Evolutionary conservation across 2,113 vertebrate genomes (phyloP).

Genomic region (Gymnarchus niloticus): DNA sequence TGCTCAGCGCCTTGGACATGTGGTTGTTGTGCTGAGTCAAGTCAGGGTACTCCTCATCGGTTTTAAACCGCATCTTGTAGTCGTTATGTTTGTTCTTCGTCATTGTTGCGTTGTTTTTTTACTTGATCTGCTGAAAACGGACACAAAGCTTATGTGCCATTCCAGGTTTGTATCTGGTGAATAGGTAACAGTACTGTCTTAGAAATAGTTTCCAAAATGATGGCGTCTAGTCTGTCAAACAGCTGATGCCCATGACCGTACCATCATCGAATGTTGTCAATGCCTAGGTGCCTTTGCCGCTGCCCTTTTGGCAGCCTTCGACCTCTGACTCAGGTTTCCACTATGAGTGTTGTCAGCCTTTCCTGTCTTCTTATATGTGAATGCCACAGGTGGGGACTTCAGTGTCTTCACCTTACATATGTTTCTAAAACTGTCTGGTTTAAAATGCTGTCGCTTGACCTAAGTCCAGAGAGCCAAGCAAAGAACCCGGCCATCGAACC

Average conservation of each 20-base stretch:
- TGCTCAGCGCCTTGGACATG: conserved; percentile 81
- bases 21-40: conserved; percentile 84
- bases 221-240: background rate
- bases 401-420: background rate
- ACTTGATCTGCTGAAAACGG: conserved; percentile 44
- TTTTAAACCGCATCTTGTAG: conserved; percentile 73
- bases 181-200: background rate
- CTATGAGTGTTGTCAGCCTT: conserved; percentile 19
- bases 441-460: background rate
- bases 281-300: conserved; percentile 31
- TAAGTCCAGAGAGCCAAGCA: background rate
- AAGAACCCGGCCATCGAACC: background rate
- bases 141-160: background rate
- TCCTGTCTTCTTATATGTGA: conserved; percentile 31
- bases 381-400: conserved; percentile 36
- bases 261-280: conserved; percentile 22
- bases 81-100: conserved; percentile 83
- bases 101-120: conserved; percentile 67
- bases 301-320: conserved; percentile 14
- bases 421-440: background rate
- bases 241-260: background rate
- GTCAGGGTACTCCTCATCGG: conserved; percentile 80
- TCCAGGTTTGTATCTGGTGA: background rate
- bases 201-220: background rate
- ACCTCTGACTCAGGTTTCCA: conserved; percentile 31